Base-by-base conservation (phyloP, 2,113 vertebrate genomes). In the Menidia beryllina region DNA sequence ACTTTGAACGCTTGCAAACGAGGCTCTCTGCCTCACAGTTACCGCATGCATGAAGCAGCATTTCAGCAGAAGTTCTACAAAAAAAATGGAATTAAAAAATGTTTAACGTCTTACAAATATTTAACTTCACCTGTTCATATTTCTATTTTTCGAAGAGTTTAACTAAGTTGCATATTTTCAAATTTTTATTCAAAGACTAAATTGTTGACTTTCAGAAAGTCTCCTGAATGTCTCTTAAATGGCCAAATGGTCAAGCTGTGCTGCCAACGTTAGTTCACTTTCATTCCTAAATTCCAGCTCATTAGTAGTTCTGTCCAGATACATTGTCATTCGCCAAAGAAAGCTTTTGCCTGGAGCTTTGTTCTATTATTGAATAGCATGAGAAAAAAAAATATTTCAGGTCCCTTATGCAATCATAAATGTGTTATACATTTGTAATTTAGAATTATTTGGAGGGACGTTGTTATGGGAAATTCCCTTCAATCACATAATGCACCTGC, bases 291-390 rank as follows among this genome's bases (percentile, higher is more conserved):
- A 78, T 56, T 61, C 62, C 48, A 60, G 52, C 63, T 64, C 7
- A 47, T 45, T 20, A 30, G 34, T 47, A 8, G 17, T 54, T 54
- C 25, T 56, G 68, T 57, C 48, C 38, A 48, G 49, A 79, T 73
- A 61, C 73, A 74, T 81, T 30, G 68, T 45, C 15, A 50, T 72
- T 49, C 17, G 41, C 73, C 73, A 59, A 83, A 87, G 77, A 81
- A 81, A 59, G 72, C n/a, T 59, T 75, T 52, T 78, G 79, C 73
- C 73, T 25, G 2, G 1, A n/a, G 50, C 5, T 10, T 34, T 6
- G 7, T 34, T 34, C 10, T 34, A 34, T n/a, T n/a, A n/a, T n/a
- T n/a, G n/a, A n/a, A n/a, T n/a, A n/a, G n/a, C n/a, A n/a, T n/a
- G n/a, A n/a, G n/a, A n/a, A n/a, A n/a, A n/a, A n/a, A n/a, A n/a